Conservation (phyloP, 2,797 vertebrate genomes). For the Poecilia velifera region DNA sequence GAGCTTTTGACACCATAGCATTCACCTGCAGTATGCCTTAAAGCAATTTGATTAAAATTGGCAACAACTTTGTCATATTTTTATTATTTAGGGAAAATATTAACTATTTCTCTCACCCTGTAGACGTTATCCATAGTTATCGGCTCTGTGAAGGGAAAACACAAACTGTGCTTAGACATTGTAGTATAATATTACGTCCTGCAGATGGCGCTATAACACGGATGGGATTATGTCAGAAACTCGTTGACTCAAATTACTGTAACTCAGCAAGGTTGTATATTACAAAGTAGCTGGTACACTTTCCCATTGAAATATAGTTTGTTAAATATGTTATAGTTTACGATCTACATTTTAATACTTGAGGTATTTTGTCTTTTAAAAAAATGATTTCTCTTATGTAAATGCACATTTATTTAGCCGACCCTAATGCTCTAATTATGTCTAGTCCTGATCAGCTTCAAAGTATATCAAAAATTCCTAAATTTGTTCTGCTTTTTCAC, state of each 20-base stretch:
- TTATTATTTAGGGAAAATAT: not conserved
- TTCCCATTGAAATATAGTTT: not conserved
- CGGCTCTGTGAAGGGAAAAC: not conserved
- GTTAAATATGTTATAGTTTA: not conserved
- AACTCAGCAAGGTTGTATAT: not conserved
- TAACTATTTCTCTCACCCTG: not conserved
- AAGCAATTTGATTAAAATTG: not conserved
- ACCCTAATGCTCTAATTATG: not conserved
- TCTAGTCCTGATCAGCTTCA: not conserved
- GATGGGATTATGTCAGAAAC: constrained; percentile 7
- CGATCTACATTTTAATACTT: not conserved
- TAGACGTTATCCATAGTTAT: too few species aligned
- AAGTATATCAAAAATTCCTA: not conserved
- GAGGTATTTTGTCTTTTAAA: not conserved
- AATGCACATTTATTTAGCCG: not conserved
- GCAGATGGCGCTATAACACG: constrained; percentile 37
- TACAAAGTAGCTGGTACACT: not conserved
- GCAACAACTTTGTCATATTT: not conserved
- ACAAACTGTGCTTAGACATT: not conserved
- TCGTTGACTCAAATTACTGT: not conserved
- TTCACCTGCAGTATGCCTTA: not conserved
- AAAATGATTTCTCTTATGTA: not conserved
- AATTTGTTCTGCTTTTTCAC: not conserved
- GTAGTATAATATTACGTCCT: constrained; percentile 9
- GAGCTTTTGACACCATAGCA: too few species aligned